Conservation (phyloP, 1,140 invertebrate species). For the Probaryconus sp. region DNA sequence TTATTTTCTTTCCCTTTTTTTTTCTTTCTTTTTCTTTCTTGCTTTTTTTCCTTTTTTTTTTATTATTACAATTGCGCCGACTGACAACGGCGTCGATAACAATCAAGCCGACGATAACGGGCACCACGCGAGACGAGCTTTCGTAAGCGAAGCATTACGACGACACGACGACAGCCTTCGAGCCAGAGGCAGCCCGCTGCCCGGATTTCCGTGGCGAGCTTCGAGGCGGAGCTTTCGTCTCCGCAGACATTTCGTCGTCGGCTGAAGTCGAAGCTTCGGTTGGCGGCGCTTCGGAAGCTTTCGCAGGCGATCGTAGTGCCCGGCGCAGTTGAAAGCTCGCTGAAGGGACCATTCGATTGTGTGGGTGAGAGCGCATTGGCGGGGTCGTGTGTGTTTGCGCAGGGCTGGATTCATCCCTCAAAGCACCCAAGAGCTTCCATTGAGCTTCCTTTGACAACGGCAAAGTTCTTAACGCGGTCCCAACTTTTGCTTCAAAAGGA, state of each 20-base stretch:
- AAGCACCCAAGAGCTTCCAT: too few species aligned
- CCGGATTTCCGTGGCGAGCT: slow-evolving; percentile 58
- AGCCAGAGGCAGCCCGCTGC: slow-evolving; percentile 38
- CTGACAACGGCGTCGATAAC: slow-evolving; percentile 2
- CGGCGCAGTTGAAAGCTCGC: slow-evolving; percentile 51
- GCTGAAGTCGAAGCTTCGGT: slow-evolving; percentile 61
- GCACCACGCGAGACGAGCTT: slow-evolving; percentile 40
- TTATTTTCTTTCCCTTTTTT: too few species aligned
- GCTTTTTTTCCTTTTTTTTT: too few species aligned
- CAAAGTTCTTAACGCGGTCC: too few species aligned
- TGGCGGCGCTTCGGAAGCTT: slow-evolving; percentile 42
- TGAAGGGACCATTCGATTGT: slow-evolving; percentile 15
- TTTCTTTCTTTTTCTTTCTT: too few species aligned
- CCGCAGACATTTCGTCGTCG: slow-evolving; percentile 69
- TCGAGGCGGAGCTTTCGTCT: slow-evolving; percentile 59
- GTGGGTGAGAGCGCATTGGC: too few species aligned
- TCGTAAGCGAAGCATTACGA: slow-evolving; percentile 54
- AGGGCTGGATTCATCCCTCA: too few species aligned
- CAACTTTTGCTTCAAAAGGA: too few species aligned
- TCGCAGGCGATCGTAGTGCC: slow-evolving; percentile 54
- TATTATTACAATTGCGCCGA: slow-evolving; percentile 9
- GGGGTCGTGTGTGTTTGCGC: slow-evolving; percentile 27
- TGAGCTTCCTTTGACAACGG: too few species aligned
- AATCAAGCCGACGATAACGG: slow-evolving; percentile 36
- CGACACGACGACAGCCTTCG: slow-evolving; percentile 22